A percentile compares a stretch with the other conserved stretches of the same genome.
phyloP scores from a whole-genome alignment of 1,140 invertebrate genomes.

The Tetramorium parvispinum region DNA sequence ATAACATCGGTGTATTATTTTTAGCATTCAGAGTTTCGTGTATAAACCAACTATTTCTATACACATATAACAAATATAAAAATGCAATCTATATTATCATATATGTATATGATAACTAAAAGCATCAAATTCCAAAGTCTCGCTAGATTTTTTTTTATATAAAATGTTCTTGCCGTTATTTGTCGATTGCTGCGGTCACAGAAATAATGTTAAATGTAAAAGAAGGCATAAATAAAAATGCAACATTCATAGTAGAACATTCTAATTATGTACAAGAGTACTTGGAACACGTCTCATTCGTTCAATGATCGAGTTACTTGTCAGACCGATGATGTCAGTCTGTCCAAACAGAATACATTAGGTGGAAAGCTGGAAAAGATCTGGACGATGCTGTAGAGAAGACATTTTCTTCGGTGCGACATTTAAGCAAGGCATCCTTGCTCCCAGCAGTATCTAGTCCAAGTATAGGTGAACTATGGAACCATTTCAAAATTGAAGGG shows the following conservation, averaged over 20 bases:
- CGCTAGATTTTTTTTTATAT: neutral
- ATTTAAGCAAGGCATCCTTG: slow-evolving; percentile 19
- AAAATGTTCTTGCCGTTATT: neutral
- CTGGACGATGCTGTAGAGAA: slow-evolving; percentile 4
- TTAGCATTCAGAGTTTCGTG: neutral
- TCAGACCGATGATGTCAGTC: neutral
- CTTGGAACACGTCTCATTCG: neutral
- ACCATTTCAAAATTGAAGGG: slow-evolving; percentile 38
- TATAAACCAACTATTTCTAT: neutral
- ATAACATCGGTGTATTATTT: neutral
- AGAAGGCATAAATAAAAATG: neutral
- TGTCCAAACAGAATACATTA: slow-evolving; percentile 6
- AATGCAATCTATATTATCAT: neutral
- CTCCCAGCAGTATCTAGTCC: neutral
- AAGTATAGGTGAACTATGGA: neutral
- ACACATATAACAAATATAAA: neutral
- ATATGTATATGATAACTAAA: neutral
- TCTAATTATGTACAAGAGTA: neutral
- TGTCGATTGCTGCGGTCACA: neutral
- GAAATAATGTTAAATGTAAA: slow-evolving; percentile 8
- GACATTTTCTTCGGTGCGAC: slow-evolving; percentile 17
- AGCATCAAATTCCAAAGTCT: neutral
- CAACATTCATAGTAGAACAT: neutral
- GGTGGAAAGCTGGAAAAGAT: neutral
- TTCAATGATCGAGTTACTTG: neutral